Conservation (phyloP, 2,797 vertebrate genomes). For the Ctenopoma multispine region DNA sequence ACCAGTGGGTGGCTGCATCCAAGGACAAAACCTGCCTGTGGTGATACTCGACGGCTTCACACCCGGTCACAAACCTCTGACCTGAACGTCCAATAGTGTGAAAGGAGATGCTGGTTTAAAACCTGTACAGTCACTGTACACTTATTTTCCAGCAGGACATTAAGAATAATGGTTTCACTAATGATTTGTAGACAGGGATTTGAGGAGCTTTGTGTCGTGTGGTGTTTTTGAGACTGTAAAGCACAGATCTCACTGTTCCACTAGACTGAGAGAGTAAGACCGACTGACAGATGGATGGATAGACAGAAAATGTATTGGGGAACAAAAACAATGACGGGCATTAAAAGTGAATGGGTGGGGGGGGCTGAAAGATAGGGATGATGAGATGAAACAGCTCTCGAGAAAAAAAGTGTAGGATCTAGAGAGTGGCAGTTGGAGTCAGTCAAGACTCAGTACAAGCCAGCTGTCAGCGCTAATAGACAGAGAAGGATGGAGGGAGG, state of each 20-base stretch:
- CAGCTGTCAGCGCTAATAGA: conserved; percentile 78
- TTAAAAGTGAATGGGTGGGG: neutral
- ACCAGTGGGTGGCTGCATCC: no score
- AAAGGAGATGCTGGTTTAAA: no score
- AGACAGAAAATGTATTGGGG: conserved; percentile 19
- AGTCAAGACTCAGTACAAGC: conserved; percentile 56
- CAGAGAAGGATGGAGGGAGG: conserved; percentile 45
- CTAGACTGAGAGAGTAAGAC: neutral
- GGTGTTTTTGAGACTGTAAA: neutral
- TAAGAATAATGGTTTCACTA: no score
- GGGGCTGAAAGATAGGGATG: neutral
- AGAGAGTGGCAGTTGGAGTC: conserved; percentile 37
- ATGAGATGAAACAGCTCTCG: conserved; percentile 31
- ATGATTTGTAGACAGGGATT: neutral
- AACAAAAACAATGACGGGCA: neutral
- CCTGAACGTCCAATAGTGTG: no score
- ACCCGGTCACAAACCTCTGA: no score
- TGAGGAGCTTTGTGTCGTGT: neutral
- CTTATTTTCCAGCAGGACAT: no score
- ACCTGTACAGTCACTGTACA: no score
- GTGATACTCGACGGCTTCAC: no score
- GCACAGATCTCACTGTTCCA: conserved; percentile 12
- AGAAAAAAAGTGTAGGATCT: neutral
- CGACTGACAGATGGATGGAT: conserved; percentile 24
- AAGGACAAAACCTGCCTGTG: no score